phyloP scores from a whole-genome alignment of 2,888 invertebrate genomes.

The Ptilodon capucinus region DNA sequence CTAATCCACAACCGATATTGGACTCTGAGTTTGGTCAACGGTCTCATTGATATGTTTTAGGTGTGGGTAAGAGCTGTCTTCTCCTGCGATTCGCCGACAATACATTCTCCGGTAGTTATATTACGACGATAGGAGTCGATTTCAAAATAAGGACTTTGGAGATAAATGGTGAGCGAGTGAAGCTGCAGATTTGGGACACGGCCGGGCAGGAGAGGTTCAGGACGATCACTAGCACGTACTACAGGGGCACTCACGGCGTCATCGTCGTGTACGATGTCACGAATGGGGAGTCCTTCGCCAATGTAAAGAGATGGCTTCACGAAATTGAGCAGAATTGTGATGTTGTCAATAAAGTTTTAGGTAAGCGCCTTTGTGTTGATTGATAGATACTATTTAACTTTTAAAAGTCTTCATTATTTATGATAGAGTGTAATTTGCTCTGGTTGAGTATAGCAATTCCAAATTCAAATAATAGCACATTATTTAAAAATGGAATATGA shows the following conservation, averaged over 20 bases:
- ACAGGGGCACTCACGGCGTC: slow-evolving; percentile 99
- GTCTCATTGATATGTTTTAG: slow-evolving; percentile 80
- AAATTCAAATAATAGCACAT: too few relatives aligned
- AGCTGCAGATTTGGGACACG: slow-evolving; percentile 99
- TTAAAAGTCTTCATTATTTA: too few relatives aligned
- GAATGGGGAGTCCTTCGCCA: slow-evolving; percentile 99
- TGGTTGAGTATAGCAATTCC: too few relatives aligned
- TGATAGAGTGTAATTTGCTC: too few relatives aligned
- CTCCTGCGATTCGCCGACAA: slow-evolving; percentile 98
- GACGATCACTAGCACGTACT: slow-evolving; percentile 99
- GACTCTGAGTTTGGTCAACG: slow-evolving; percentile 44
- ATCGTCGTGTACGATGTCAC: slow-evolving; percentile 99
- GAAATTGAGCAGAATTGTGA: slow-evolving; percentile 99
- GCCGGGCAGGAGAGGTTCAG: slow-evolving; percentile 98
- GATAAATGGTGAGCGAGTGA: slow-evolving; percentile 94
- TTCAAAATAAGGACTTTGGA: slow-evolving; percentile 99
- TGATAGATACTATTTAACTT: too few relatives aligned
- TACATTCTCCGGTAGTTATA: slow-evolving; percentile 98
- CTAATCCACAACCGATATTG: slow-evolving; percentile 59
- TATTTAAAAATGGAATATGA: too few relatives aligned
- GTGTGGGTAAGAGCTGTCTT: slow-evolving; percentile 99
- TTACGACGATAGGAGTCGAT: slow-evolving; percentile 99
- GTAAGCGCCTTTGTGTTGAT: slow-evolving; percentile 78
- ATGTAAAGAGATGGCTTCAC: slow-evolving; percentile 99
- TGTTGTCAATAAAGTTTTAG: slow-evolving; percentile 98